Evolutionary conservation across 2,888 invertebrate genomes (phyloP).

Genomic region (Dastarcus helophoroides): DNA sequence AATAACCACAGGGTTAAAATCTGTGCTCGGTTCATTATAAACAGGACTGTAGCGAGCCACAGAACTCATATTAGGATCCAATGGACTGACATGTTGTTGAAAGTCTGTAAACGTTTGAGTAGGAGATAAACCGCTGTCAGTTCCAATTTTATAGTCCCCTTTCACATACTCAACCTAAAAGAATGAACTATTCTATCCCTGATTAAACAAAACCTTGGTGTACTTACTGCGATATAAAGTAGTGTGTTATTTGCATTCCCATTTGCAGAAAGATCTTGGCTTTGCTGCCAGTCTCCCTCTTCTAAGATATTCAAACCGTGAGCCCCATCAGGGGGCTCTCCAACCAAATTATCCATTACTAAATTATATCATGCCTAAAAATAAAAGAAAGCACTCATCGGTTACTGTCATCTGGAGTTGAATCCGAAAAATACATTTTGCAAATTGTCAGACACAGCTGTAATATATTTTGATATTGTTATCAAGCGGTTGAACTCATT

Average conservation of each 20-base stretch:
- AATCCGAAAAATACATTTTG: too few relatives aligned
- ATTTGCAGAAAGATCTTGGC: conserved; percentile 3
- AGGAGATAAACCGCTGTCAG: conserved; percentile 18
- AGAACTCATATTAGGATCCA: conserved; percentile 44
- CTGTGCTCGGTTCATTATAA: conserved; percentile 28
- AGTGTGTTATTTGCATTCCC: conserved; percentile 8
- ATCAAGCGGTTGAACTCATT: too few relatives aligned
- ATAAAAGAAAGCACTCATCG: too few relatives aligned
- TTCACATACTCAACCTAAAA: conserved; percentile 34
- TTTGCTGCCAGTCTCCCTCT: conserved; percentile 6
- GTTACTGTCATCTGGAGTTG: too few relatives aligned
- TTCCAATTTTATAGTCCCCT: conserved; percentile 27
- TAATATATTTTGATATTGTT: too few relatives aligned
- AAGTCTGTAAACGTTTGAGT: conserved; percentile 22
- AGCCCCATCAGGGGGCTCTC: too few relatives aligned
- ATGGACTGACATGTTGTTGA: conserved; percentile 32
- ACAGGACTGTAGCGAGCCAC: conserved; percentile 51
- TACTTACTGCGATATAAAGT: conserved; percentile 10
- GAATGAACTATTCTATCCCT: neutral
- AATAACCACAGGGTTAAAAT: conserved; percentile 30
- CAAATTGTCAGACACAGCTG: too few relatives aligned
- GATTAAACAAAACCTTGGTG: neutral
- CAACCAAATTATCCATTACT: too few relatives aligned
- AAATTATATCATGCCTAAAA: too few relatives aligned
- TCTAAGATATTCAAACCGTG: conserved; percentile 4